These are phyloP conservation scores for Centroberyx gerrardi DNA, from an alignment of 2,797 vertebrate genomes.

Conservation along the genomic window DNA sequence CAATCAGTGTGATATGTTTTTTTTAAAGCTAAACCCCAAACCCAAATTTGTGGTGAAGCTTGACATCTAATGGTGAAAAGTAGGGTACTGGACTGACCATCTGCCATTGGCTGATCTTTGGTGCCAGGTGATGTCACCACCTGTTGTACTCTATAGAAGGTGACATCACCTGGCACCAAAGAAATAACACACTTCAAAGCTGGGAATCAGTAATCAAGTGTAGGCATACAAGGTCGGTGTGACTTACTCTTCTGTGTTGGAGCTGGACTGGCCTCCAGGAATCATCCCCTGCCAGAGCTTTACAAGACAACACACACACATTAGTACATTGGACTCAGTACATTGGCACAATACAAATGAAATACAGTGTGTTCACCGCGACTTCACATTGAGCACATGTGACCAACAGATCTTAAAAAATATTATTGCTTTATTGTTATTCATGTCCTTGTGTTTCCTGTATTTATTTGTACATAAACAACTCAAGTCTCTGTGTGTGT, in stretches of 20 bases:
- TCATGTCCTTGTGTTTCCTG: conserved; percentile 4
- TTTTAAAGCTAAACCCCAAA: no score
- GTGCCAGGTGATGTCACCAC: no score
- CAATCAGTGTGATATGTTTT: no score
- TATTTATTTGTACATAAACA: background rate
- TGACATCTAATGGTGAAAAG: no score
- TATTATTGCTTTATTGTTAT: conserved; percentile 5
- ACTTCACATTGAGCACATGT: conserved; percentile 13
- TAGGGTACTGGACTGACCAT: no score
- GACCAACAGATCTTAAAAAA: background rate
- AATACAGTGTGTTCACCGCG: background rate
- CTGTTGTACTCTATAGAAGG: no score
- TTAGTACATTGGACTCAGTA: conserved; percentile 16
- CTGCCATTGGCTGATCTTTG: no score
- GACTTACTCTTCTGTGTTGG: conserved; percentile 79
- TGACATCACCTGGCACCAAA: no score
- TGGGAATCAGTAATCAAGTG: background rate
- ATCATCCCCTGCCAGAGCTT: conserved; percentile 83
- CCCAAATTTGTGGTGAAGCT: no score
- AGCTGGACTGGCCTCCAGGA: conserved; percentile 82
- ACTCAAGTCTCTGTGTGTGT: conserved; percentile 3
- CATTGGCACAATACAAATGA: background rate
- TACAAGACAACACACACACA: conserved; percentile 28
- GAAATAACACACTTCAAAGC: no score
- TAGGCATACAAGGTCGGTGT: background rate